A percentile compares a stretch with the other conserved stretches of the same genome.
These are phyloP conservation scores for Carapus acus DNA, from an alignment of 2,797 vertebrate genomes.

Conservation along the genomic window DNA sequence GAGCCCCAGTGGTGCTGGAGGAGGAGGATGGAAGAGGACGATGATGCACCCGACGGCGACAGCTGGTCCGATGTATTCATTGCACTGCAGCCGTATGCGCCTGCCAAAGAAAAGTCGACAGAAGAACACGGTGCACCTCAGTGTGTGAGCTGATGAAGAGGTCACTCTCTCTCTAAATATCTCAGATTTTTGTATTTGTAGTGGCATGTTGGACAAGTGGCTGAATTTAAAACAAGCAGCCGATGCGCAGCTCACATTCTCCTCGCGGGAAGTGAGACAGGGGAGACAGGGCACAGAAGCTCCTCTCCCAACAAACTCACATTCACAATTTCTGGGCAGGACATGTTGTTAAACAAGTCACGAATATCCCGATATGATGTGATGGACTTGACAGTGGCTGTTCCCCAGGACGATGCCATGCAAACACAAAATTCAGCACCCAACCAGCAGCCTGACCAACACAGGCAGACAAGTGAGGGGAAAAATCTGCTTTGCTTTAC, in stretches of 20 bases:
- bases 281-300: neutral
- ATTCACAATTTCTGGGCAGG: constrained; percentile 12
- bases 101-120: neutral
- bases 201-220: constrained; percentile 13
- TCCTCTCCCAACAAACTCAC: constrained; percentile 9
- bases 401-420: too few species aligned
- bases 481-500: too few species aligned
- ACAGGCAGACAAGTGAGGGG: neutral
- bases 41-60: neutral
- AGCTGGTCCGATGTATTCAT: neutral
- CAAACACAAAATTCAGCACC: too few species aligned
- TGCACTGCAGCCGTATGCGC: neutral
- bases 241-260: neutral
- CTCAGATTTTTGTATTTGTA: neutral
- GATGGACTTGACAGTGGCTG: too few species aligned
- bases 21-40: too few species aligned
- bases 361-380: neutral
- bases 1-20: neutral
- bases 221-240: neutral
- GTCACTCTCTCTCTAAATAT: neutral
- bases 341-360: neutral
- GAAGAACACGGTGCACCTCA: constrained; percentile 3
- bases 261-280: constrained; percentile 6
- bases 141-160: neutral
- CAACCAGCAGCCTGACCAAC: neutral